Percentiles rank a stretch among this genome's conserved stretches.
Evolutionary conservation across 1,140 invertebrate species (phyloP).

Genomic region (Trichonephila clavipes): DNA sequence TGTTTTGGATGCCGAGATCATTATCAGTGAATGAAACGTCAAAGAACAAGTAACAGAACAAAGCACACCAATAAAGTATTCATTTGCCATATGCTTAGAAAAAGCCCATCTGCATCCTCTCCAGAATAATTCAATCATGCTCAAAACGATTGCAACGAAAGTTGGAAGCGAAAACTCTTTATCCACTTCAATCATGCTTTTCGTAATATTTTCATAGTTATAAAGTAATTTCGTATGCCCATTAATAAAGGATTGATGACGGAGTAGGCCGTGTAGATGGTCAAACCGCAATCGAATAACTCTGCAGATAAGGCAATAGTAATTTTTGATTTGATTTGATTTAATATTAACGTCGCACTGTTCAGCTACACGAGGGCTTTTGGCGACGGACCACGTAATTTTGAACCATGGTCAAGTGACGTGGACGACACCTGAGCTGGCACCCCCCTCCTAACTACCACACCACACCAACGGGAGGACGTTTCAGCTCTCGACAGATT

Average conservation of each 20-base stretch:
- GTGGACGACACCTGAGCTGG: too few relatives aligned
- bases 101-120: not conserved
- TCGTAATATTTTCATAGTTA: not conserved
- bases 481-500: too few relatives aligned
- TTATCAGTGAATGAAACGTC: not conserved
- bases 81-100: too few relatives aligned
- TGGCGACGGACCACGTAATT: too few relatives aligned
- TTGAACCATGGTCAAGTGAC: too few relatives aligned
- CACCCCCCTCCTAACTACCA: too few relatives aligned
- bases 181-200: not conserved
- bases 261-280: not conserved
- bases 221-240: not conserved
- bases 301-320: not conserved
- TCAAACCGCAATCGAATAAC: not conserved
- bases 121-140: not conserved
- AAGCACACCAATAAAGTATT: not conserved
- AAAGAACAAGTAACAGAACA: not conserved
- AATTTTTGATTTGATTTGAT: too few relatives aligned
- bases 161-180: not conserved
- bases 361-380: too few relatives aligned
- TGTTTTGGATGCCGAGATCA: too few relatives aligned
- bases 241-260: too few relatives aligned
- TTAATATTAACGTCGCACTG: too few relatives aligned
- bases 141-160: not conserved
- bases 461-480: too few relatives aligned